Evolutionary conservation across 2,888 invertebrate species (phyloP), one percentile per base, ranked within the genome.

Genomic region (Heteromurus nitidus): DNA sequence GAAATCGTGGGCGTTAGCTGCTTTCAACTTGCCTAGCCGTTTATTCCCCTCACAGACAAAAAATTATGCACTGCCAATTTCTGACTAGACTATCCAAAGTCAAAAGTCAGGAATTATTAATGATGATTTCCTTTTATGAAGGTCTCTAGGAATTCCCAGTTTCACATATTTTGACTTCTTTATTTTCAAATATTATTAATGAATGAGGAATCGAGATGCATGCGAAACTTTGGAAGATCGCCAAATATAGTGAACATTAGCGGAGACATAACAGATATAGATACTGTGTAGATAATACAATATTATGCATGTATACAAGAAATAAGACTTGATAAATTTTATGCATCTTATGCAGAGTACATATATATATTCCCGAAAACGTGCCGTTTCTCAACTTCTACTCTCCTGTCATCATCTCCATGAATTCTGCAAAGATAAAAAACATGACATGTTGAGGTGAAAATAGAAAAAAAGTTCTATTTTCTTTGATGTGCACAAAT

Each of bases 401-500:
- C 90, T 95, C 95, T 88, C 95, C 95, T 89, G 95, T 95, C 95
- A 95, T 96, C 95, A 96, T 95, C 91, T 96, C 95, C 95, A 96
- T 96, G 91, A 96, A 96, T 91, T 96, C 95, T 95, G 91, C 75
- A 91, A 91, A 50, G 20, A 36, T 13, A 20, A 50, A 50, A 50
- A 50, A 20, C 50, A 50, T 20, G 50, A 50, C 50, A 50, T 2
- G n/a, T 50, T 50, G n/a, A 47, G 47, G 47, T 16, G 47, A n/a
- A n/a, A n/a, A 13, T 9, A 36, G 36, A 36, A 36, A 13, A 36
- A 47, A n/a, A n/a, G 47, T 50, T 50, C 1, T 50, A 18, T 50
- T 50, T 50, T 50, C 50, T 50, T 50, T 50, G 50, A 50, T 50
- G 13, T 20, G 3, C 18, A 50, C 20, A 50, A 50, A 18, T 3